Percentiles rank a stretch among this genome's conserved stretches.
Evolutionary conservation across 2,888 invertebrate genomes (phyloP).

Genomic region (Resseliella maxima): DNA sequence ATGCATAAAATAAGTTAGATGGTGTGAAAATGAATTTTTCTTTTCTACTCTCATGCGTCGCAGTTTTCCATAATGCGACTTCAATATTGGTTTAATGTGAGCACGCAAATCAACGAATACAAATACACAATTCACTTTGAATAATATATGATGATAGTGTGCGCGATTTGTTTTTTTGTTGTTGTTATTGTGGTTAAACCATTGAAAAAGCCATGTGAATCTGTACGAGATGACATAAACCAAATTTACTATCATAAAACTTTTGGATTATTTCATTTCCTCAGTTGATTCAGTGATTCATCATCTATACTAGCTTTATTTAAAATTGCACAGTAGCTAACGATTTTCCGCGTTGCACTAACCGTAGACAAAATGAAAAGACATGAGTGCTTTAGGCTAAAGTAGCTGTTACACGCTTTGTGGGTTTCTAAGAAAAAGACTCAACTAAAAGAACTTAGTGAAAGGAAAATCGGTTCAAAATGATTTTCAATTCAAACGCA

Average conservation of each 20-base stretch:
- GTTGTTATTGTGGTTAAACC: conserved; percentile 11
- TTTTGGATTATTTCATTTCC: conserved; percentile 13
- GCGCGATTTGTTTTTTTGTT: background rate
- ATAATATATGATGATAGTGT: no score
- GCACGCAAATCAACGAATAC: background rate
- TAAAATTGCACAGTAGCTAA: no score
- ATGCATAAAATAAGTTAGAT: background rate
- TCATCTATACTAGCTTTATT: background rate
- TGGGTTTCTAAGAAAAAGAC: no score
- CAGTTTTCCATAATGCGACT: background rate
- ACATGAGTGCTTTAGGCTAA: no score
- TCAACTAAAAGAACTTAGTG: no score
- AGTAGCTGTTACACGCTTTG: no score
- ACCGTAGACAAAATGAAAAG: no score
- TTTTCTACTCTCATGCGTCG: background rate
- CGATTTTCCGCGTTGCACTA: no score
- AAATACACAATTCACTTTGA: background rate
- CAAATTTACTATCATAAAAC: conserved; percentile 26
- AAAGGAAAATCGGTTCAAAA: no score
- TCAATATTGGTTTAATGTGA: no score
- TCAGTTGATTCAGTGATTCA: background rate
- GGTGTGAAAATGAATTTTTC: background rate
- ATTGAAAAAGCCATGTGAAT: background rate
- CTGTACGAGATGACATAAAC: conserved; percentile 14
- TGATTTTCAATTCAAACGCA: no score